These are phyloP conservation scores for Cheumatopsyche charites DNA, from an alignment of 1,140 invertebrate species.

Conservation along the genomic window DNA sequence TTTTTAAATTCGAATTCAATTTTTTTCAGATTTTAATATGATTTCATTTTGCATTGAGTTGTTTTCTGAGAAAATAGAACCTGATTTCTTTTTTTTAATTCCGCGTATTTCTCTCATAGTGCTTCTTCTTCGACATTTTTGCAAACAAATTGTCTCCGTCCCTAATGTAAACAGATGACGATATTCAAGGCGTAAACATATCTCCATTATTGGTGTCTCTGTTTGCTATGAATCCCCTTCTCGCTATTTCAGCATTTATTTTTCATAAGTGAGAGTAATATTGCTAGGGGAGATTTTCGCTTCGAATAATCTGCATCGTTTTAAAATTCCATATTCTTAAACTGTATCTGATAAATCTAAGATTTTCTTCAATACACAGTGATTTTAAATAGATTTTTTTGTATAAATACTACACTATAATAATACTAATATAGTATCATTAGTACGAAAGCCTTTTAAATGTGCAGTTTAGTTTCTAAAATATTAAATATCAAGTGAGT, in stretches of 20 bases:
- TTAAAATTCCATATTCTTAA: no score
- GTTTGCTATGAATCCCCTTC: slow-evolving; percentile 42
- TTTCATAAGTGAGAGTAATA: slow-evolving; percentile 36
- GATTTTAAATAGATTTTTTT: background rate
- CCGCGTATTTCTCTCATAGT: slow-evolving; percentile 4
- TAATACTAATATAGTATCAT: no score
- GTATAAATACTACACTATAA: no score
- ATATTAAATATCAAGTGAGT: no score
- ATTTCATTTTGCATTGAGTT: no score
- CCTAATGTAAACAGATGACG: slow-evolving; percentile 28
- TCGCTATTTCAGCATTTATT: slow-evolving; percentile 43
- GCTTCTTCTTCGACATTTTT: slow-evolving; percentile 5
- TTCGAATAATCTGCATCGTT: background rate
- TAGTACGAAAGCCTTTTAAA: no score
- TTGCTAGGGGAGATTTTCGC: slow-evolving; percentile 3
- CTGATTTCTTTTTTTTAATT: no score
- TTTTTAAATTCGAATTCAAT: no score
- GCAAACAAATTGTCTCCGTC: slow-evolving; percentile 20
- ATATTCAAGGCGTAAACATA: slow-evolving; percentile 38
- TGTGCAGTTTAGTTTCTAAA: no score
- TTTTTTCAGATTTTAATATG: no score
- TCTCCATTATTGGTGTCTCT: slow-evolving; percentile 41
- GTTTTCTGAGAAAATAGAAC: no score
- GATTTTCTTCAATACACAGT: background rate
- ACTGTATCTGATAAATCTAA: no score